Conservation (phyloP, 2,797 vertebrate genomes). For the Dicrostonyx torquatus region DNA sequence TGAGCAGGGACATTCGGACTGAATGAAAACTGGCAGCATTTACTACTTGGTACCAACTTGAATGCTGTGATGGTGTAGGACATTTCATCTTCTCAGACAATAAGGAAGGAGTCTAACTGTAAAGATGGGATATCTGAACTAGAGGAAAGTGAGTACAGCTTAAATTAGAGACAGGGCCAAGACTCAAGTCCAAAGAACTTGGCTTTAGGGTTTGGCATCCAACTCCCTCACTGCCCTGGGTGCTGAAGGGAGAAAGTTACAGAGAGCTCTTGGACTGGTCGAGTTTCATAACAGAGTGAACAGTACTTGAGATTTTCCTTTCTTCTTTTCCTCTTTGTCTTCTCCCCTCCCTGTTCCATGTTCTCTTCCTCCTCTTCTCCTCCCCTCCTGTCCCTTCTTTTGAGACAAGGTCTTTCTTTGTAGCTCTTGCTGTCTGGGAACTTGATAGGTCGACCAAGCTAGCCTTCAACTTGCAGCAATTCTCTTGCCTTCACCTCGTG, state of each 20-base stretch:
- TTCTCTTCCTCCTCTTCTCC: not conserved
- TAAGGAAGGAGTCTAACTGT: not conserved
- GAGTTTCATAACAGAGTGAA: not conserved
- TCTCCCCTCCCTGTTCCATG: too few relatives aligned
- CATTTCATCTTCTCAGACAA: not conserved
- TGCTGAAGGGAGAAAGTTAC: not conserved
- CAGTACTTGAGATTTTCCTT: not conserved
- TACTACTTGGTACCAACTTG: not conserved
- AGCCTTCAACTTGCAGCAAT: not conserved
- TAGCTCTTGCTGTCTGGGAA: not conserved
- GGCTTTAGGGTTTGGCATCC: not conserved
- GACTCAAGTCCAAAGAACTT: not conserved
- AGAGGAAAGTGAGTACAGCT: not conserved
- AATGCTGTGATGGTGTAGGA: not conserved
- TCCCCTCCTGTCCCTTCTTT: not conserved
- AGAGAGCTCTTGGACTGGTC: not conserved
- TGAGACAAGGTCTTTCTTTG: not conserved
- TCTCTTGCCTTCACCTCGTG: not conserved
- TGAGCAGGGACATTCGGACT: not conserved
- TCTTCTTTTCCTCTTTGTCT: not conserved
- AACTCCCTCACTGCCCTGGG: not conserved
- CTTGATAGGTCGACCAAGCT: not conserved
- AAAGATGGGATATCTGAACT: not conserved
- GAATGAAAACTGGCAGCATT: not conserved
- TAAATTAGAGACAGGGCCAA: not conserved